phyloP scores from a whole-genome alignment of 2,113 vertebrate species.

The Ameiurus melas region DNA sequence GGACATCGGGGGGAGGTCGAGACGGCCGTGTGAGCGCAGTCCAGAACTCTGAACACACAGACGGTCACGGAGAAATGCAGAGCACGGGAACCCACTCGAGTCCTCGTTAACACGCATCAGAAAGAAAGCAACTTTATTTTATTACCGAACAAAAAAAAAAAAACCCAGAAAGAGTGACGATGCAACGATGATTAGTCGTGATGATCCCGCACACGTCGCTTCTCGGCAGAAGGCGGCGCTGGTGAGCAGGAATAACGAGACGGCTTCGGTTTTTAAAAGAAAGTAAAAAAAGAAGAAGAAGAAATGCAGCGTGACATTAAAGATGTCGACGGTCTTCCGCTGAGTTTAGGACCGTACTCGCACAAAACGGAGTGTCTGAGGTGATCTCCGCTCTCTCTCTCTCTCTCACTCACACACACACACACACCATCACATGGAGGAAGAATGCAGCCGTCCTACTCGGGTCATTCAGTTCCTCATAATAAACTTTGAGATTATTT shows the following conservation, averaged over 20 bases:
- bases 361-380: slow-evolving; percentile 28
- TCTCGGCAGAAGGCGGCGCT: slow-evolving; percentile 38
- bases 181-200: too few relatives aligned
- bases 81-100: not conserved
- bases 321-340: not conserved
- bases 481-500: not conserved
- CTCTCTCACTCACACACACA: too few relatives aligned
- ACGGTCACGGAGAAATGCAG: not conserved
- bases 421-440: slow-evolving; percentile 11
- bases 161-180: not conserved
- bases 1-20: not conserved
- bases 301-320: not conserved
- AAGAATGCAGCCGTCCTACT: not conserved
- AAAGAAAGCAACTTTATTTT: not conserved
- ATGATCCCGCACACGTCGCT: not conserved
- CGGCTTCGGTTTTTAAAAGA: not conserved
- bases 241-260: not conserved
- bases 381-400: too few relatives aligned
- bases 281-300: not conserved
- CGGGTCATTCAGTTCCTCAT: not conserved
- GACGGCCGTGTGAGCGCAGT: not conserved
- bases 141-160: too few relatives aligned
- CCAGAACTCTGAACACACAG: not conserved
- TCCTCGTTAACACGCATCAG: not conserved
- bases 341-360: not conserved